Percentiles rank a stretch among this genome's conserved stretches.
These are phyloP conservation scores for Trichomalopsis sarcophagae DNA, from an alignment of 1,140 invertebrate genomes.

Conservation along the genomic window DNA sequence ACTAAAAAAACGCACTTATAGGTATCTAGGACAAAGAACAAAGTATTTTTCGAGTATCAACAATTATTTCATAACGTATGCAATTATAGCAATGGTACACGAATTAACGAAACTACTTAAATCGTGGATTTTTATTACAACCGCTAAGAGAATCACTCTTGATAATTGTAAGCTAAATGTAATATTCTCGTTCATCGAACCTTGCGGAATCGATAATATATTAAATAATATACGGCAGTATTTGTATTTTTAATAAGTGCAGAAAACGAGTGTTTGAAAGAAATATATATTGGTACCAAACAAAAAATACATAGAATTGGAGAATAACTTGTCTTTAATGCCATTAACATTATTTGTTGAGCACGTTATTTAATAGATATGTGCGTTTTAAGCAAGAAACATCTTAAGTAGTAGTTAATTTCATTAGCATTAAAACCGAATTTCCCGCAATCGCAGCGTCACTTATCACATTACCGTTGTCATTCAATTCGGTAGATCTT, in stretches of 20 bases:
- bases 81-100: not conserved
- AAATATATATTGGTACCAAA: not conserved
- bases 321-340: not conserved
- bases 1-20: slow-evolving; percentile 3
- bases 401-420: not conserved
- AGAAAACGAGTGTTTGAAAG: not conserved
- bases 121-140: not conserved
- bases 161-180: not conserved
- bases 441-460: slow-evolving; percentile 5
- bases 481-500: slow-evolving; percentile 28
- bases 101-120: not conserved
- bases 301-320: not conserved
- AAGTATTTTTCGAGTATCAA: not conserved
- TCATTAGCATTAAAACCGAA: slow-evolving; percentile 33
- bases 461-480: slow-evolving; percentile 43
- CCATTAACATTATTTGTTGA: not conserved
- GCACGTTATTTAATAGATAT: not conserved
- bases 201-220: not conserved
- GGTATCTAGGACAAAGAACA: not conserved
- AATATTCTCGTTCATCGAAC: not conserved
- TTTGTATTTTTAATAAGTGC: not conserved
- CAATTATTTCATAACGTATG: not conserved
- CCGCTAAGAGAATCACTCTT: not conserved
- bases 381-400: slow-evolving; percentile 25
- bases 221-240: not conserved